Evolutionary conservation across 2,797 vertebrate genomes (phyloP), one percentile per base, ranked within the genome.

Genomic region (Agapornis canus): DNA sequence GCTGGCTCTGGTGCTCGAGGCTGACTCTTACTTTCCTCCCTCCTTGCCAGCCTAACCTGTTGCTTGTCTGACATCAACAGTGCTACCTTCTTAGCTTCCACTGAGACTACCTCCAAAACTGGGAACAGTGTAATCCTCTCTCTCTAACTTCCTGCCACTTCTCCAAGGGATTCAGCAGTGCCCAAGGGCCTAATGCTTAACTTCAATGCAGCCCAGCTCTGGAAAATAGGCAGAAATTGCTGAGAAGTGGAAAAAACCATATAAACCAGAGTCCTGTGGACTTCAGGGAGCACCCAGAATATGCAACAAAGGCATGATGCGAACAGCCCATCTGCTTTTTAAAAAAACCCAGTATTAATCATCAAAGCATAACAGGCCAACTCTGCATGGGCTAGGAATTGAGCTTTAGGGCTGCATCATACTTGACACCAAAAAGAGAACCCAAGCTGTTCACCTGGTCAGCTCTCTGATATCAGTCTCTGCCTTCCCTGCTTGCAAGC

Each of bases 311-410:
- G 35, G 5, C 45, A 57, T 1, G 4, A 35, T 9, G 26, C 19
- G 39, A 90, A 57, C 13, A 85, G 49, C 5, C 70, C 7, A 11
- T 85, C n/a, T 40, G 45, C 42, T 89, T 31, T 81, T 35, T 13
- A 69, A 73, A 20, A 83, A 51, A 68, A 37, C 18, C 1, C n/a
- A 18, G 3, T 47, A 20, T 0, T 27, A 66, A 57, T 47, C 49
- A 27, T 39, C 76, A 39, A 32, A 71, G 32, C 12, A 2, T 6
- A 13, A n/a, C 57, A 68, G 40, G 43, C 52, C 70, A 87, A 1
- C 22, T 31, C 65, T 32, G 8, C 2, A 0, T 2, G 23, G 32
- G 18, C n/a, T 61, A 66, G 42, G 72, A 56, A 32, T 13, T 0
- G 2, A 69, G 56, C 56, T 73, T 40, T 32, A 49, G 64, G 47